Evolutionary conservation across 2,888 invertebrate species (phyloP).

Genomic region (Caenorhabditis panamensis): DNA sequence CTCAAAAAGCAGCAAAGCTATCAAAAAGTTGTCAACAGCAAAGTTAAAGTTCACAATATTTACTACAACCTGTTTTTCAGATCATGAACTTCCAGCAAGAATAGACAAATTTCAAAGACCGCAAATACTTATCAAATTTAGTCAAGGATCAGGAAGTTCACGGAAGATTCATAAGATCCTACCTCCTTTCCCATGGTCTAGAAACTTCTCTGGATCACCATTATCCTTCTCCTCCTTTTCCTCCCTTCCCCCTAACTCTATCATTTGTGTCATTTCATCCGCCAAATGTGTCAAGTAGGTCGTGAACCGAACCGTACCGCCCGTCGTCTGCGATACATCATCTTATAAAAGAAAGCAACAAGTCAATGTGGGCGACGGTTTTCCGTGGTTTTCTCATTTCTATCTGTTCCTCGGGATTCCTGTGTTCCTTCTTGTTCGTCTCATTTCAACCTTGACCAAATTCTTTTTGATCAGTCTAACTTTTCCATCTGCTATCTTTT

Average conservation of each 20-base stretch:
- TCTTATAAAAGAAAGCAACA: slow-evolving; percentile 50
- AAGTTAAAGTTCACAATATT: no score
- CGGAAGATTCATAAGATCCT: no score
- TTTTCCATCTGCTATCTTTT: neutral
- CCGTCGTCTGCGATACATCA: slow-evolving; percentile 27
- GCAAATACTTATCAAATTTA: no score
- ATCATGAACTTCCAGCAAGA: no score
- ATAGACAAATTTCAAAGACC: no score
- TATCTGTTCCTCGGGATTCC: neutral
- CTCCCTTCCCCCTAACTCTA: slow-evolving; percentile 14
- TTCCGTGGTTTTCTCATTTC: neutral
- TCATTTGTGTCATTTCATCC: slow-evolving; percentile 25
- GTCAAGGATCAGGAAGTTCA: no score
- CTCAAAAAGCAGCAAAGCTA: no score
- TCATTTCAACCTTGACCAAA: slow-evolving; percentile 47
- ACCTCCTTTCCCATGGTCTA: no score
- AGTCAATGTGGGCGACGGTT: slow-evolving; percentile 39
- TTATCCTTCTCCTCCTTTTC: neutral
- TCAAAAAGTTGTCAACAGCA: no score
- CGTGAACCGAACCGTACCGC: slow-evolving; percentile 8
- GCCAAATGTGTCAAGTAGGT: slow-evolving; percentile 59
- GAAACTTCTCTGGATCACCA: neutral
- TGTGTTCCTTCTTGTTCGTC: slow-evolving; percentile 21
- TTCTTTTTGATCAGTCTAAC: neutral
- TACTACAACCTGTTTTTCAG: no score